Evolutionary conservation across 92 coral and sea anemone genomes (phyloP).

Genomic region (Plumapathes pennacea): DNA sequence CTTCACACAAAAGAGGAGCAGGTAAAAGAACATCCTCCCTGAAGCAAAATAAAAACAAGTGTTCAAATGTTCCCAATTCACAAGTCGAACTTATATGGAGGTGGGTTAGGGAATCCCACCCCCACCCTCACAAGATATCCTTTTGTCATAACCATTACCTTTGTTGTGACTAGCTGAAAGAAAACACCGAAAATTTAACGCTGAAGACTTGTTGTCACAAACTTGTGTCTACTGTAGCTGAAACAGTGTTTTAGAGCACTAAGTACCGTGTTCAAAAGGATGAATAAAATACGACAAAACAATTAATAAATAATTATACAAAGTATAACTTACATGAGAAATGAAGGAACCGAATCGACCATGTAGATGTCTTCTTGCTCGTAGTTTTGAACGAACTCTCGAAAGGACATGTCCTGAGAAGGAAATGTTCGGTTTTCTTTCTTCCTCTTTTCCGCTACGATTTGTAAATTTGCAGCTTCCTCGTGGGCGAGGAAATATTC

Average conservation of each 20-base stretch:
- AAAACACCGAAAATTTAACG: neutral
- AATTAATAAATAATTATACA: too few species aligned
- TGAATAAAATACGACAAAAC: too few species aligned
- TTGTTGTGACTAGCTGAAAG: too few species aligned
- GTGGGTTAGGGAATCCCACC: too few species aligned
- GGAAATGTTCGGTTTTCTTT: slow-evolving; percentile 88
- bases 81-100: too few species aligned
- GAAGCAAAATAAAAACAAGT: slow-evolving; percentile 4
- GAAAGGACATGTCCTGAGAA: slow-evolving; percentile 54
- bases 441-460: slow-evolving; percentile 86
- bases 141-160: too few species aligned
- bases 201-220: neutral
- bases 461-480: slow-evolving; percentile 52
- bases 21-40: slow-evolving; percentile 89
- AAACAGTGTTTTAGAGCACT: too few species aligned
- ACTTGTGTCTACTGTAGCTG: too few species aligned
- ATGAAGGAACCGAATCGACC: slow-evolving; percentile 92
- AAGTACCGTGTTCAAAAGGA: too few species aligned
- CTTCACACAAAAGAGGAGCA: slow-evolving; percentile 81
- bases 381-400: slow-evolving; percentile 74
- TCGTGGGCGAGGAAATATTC: slow-evolving; percentile 74
- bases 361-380: slow-evolving; percentile 76
- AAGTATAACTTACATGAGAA: slow-evolving; percentile 77
- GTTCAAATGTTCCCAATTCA: too few species aligned
- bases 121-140: too few species aligned